Evolutionary conservation across 1,140 invertebrate genomes (phyloP), one percentile per base, ranked within the genome.

Genomic region (Drosophila dunni): DNA sequence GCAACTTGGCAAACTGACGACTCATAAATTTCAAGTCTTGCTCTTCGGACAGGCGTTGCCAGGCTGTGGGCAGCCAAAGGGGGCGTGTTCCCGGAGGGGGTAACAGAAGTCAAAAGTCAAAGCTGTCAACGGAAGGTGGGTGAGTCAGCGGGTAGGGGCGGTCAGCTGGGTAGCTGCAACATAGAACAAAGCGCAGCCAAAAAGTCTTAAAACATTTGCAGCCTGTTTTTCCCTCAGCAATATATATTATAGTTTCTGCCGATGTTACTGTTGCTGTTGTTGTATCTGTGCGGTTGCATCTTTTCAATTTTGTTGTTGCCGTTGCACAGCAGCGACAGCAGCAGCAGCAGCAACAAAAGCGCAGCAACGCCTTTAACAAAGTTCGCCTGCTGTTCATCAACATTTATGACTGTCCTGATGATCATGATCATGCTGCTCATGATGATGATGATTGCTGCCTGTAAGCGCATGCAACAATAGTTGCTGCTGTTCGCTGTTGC

Each of bases 341-440:
- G 73, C 79, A 62, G n/a, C 66, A 42, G 38, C 66, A 53, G 45
- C 56, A 88, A 82, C 79, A 88, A 88, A 85, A 86, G 82, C 78
- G 64, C 79, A 77, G 83, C 65, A 86, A 88, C 83, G 83, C 83
- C 83, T 83, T 79, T 78, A 68, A 88, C 75, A 88, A 83, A 88
- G 84, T 83, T 88, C 70, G 84, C 84, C 84, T 89, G 83, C 83
- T 83, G 83, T 83, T 86, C 84, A 86, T 88, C 83, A 86, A 88
- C 84, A 86, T 86, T 88, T 88, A 88, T 79, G 83, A 88, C 79
- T 88, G 71, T 84, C 75, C 64, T 33, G 81, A 76, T 51, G 62
- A 62, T 63, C 50, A 72, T 54, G 33, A 34, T 48, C 11, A 48
- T 71, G 51, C 53, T n/a, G 34, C 54, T 61, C 48, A 68, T 69